Percentiles rank a stretch among this genome's conserved stretches.
Conservation (phyloP, 2,113 vertebrate genomes). For the Jacana jacana region DNA sequence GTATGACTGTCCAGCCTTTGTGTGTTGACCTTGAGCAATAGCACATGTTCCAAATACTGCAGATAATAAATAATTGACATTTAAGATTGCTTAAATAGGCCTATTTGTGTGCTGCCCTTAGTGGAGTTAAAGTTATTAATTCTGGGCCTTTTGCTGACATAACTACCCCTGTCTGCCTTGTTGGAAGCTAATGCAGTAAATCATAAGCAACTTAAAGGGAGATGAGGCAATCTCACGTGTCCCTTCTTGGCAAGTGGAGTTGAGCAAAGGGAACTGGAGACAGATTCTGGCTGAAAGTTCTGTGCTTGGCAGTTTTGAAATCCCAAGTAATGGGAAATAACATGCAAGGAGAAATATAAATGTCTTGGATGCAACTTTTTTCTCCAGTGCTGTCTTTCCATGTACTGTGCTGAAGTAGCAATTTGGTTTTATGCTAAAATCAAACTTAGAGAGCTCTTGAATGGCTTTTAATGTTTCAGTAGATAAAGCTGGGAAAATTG, state of each 20-base stretch:
- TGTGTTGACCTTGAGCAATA: neutral
- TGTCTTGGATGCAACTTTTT: neutral
- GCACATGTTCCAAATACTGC: neutral
- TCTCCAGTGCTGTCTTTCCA: neutral
- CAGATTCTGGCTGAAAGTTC: neutral
- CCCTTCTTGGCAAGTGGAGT: neutral
- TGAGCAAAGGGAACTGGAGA: neutral
- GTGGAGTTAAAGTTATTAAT: neutral
- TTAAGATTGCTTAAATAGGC: neutral
- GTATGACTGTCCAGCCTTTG: neutral
- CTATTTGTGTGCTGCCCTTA: neutral
- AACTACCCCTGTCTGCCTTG: neutral
- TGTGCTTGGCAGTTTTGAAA: conserved; percentile 18
- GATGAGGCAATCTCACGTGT: neutral
- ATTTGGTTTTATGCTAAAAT: neutral
- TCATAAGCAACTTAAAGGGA: neutral
- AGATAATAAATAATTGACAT: conserved; percentile 34
- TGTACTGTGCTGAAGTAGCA: neutral
- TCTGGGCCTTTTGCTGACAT: conserved; percentile 9
- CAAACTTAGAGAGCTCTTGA: neutral
- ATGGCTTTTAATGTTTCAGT: neutral
- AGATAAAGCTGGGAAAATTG: neutral
- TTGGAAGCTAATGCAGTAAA: conserved; percentile 11
- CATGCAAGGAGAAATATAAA: neutral
- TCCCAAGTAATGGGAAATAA: neutral